These are phyloP conservation scores for Microplitis manilae DNA, from an alignment of 2,888 invertebrate genomes.

Conservation along the genomic window DNA sequence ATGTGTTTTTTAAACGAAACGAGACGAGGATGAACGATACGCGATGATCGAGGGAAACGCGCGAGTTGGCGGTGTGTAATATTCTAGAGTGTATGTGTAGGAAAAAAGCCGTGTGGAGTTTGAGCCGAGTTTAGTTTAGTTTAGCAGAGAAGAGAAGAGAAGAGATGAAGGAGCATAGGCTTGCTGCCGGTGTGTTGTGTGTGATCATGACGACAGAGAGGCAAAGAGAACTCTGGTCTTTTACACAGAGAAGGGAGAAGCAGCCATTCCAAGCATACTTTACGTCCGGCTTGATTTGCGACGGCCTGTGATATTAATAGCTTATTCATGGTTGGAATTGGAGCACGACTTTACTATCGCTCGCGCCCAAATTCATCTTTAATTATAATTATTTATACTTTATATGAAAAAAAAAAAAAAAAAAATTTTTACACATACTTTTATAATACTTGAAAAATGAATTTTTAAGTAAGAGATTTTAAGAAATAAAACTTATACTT, in stretches of 20 bases:
- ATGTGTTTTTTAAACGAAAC: too few relatives aligned
- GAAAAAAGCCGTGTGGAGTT: not conserved
- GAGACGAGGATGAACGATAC: too few relatives aligned
- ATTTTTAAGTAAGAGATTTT: not conserved
- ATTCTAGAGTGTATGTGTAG: not conserved
- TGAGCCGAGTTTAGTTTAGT: not conserved
- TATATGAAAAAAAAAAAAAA: too few relatives aligned
- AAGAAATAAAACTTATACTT: not conserved
- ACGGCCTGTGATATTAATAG: constrained; percentile 59
- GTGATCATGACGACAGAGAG: constrained; percentile 3
- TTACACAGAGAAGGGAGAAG: constrained; percentile 24
- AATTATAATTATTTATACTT: constrained; percentile 7
- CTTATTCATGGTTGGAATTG: constrained; percentile 61
- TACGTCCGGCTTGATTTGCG: constrained; percentile 62
- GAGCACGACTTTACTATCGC: constrained; percentile 53
- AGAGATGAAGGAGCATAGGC: not conserved
- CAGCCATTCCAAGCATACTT: constrained; percentile 60
- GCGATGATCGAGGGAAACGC: too few relatives aligned
- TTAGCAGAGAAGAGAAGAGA: not conserved
- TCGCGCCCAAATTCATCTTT: constrained; percentile 31
- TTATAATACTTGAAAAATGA: not conserved
- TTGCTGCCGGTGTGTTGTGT: not conserved
- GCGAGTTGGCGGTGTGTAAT: not conserved
- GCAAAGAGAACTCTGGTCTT: constrained; percentile 1
- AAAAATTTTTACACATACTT: not conserved